Conservation (phyloP, 2,888 invertebrate genomes). For the Plebejus anna region DNA sequence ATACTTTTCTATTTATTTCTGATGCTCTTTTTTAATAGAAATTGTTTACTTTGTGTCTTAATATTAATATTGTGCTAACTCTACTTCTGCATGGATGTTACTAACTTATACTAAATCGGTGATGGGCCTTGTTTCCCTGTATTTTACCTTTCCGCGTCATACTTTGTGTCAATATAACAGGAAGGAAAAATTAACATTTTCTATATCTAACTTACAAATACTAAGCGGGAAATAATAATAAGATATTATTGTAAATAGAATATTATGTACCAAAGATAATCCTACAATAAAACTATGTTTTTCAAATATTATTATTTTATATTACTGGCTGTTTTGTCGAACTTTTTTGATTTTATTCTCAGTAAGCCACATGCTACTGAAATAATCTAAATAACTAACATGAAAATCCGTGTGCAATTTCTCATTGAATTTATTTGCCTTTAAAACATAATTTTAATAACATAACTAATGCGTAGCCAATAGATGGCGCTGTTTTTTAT, state of each 20-base stretch:
- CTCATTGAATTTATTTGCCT: no score
- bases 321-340: neutral
- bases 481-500: neutral
- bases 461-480: neutral
- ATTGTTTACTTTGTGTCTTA: neutral
- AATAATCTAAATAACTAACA: neutral
- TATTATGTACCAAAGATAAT: neutral
- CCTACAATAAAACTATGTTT: neutral
- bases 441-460: neutral
- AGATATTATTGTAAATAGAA: neutral
- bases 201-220: neutral
- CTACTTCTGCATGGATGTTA: constrained; percentile 1
- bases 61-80: constrained; percentile 8
- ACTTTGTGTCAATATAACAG: constrained; percentile 29
- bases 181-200: neutral
- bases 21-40: neutral
- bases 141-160: constrained; percentile 30
- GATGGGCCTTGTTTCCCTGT: constrained; percentile 25
- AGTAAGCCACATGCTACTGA: neutral
- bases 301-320: neutral
- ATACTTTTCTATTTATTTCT: neutral
- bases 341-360: neutral
- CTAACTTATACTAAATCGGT: constrained; percentile 22
- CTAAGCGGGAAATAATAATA: neutral
- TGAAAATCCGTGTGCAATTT: no score